Conservation (phyloP, 2,888 invertebrate species). For the Dermolepida albohirtum region DNA sequence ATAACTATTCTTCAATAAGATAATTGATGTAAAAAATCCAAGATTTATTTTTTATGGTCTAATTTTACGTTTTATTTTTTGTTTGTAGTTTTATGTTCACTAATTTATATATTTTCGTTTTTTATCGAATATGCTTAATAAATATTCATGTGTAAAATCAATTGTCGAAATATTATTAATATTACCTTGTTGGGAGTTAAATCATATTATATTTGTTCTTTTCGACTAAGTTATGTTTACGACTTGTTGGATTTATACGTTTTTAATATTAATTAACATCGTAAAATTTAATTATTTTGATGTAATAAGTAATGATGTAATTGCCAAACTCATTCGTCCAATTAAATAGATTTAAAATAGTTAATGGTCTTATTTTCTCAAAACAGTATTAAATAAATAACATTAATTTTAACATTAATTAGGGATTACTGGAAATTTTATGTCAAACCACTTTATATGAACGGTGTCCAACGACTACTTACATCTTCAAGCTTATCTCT, state of each 20-base stretch:
- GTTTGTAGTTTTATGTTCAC: too few relatives aligned
- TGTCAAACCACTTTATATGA: conserved; percentile 33
- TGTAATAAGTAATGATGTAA: conserved; percentile 20
- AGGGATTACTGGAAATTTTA: conserved; percentile 26
- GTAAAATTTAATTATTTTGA: conserved; percentile 14
- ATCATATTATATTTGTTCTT: too few relatives aligned
- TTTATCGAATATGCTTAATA: too few relatives aligned
- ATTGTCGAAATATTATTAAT: too few relatives aligned
- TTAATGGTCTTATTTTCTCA: conserved; percentile 7
- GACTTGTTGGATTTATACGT: conserved; percentile 1
- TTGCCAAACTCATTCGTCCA: conserved; percentile 7
- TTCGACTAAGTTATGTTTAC: too few relatives aligned
- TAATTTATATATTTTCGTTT: too few relatives aligned
- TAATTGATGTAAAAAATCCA: too few relatives aligned
- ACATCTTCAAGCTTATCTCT: conserved; percentile 39
- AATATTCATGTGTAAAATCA: too few relatives aligned
- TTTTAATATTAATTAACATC: conserved; percentile 19
- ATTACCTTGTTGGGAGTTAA: too few relatives aligned
- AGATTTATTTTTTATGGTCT: too few relatives aligned
- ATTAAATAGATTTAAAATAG: conserved; percentile 4
- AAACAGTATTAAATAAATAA: conserved; percentile 27
- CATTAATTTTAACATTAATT: conserved; percentile 31
- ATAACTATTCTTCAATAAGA: too few relatives aligned
- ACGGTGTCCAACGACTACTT: conserved; percentile 35
- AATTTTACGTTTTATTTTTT: too few relatives aligned